phyloP scores from a whole-genome alignment of 2,888 invertebrate species.

The Mythimna ferrago region DNA sequence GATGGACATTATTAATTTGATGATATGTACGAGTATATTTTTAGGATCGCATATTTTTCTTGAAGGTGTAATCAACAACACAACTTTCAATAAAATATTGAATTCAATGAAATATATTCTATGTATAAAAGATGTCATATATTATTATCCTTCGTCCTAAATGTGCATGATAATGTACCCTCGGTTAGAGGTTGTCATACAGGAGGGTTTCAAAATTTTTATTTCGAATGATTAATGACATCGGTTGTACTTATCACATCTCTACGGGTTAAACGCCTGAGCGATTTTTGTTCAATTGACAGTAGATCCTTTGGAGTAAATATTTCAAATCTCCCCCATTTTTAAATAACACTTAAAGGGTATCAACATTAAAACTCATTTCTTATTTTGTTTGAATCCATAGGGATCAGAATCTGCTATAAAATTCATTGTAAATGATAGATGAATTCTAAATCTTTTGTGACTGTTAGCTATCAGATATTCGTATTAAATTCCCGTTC shows the following conservation, averaged over 20 bases:
- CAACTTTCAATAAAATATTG: conserved; percentile 20
- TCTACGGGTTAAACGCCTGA: conserved; percentile 76
- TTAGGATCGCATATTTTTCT: conserved; percentile 4
- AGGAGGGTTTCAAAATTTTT: conserved; percentile 72
- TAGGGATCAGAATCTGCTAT: conserved; percentile 69
- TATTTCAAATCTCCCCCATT: conserved; percentile 71
- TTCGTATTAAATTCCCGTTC: conserved; percentile 4
- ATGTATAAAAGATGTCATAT: conserved; percentile 31
- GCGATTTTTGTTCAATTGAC: conserved; percentile 85
- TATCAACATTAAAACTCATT: conserved; percentile 72
- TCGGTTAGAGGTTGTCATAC: conserved; percentile 66
- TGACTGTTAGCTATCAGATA: conserved; percentile 14
- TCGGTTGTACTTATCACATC: conserved; percentile 67
- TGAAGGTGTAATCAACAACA: not conserved
- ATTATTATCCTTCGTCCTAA: conserved; percentile 48
- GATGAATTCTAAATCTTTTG: conserved; percentile 69
- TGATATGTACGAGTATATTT: not conserved
- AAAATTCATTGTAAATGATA: conserved; percentile 73
- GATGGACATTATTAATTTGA: conserved; percentile 13
- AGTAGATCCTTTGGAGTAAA: conserved; percentile 79
- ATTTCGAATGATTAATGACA: conserved; percentile 87
- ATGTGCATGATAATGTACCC: conserved; percentile 60
- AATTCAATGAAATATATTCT: conserved; percentile 39
- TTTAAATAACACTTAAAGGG: conserved; percentile 78
- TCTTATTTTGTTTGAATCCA: conserved; percentile 77